These are phyloP conservation scores for Acanthopagrus latus DNA, from an alignment of 2,797 vertebrate genomes.

Conservation along the genomic window DNA sequence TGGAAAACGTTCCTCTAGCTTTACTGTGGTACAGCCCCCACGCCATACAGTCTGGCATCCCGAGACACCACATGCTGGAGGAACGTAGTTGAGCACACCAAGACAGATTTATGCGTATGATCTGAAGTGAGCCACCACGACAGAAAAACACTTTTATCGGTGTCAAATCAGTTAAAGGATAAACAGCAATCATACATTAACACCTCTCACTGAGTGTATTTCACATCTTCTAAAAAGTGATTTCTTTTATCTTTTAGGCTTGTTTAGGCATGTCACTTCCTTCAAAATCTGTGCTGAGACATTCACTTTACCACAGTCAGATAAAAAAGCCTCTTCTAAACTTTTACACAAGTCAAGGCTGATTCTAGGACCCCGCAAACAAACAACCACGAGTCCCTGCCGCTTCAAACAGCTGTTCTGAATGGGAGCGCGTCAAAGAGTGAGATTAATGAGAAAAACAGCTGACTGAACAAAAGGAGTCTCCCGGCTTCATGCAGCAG, in stretches of 20 bases:
- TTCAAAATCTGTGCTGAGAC: slow-evolving; percentile 21
- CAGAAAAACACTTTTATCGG: slow-evolving; percentile 20
- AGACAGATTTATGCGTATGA: slow-evolving; percentile 35
- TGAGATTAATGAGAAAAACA: slow-evolving; percentile 81
- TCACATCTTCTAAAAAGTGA: slow-evolving; percentile 30
- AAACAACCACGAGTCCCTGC: slow-evolving; percentile 47
- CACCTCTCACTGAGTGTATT: slow-evolving; percentile 14
- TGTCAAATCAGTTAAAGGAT: slow-evolving; percentile 1
- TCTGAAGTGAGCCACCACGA: slow-evolving; percentile 21
- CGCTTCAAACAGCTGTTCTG: slow-evolving; percentile 75
- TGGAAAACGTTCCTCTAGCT: slow-evolving; percentile 45
- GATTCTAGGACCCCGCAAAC: slow-evolving; percentile 55
- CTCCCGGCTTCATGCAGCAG: slow-evolving; percentile 31
- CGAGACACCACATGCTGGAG: slow-evolving; percentile 44
- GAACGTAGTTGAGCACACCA: slow-evolving; percentile 42
- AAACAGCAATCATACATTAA: slow-evolving; percentile 13
- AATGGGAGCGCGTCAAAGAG: slow-evolving; percentile 55
- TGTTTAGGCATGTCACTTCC: slow-evolving; percentile 56
- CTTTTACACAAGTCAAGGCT: slow-evolving; percentile 54
- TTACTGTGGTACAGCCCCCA: slow-evolving; percentile 38
- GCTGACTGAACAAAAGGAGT: slow-evolving; percentile 80
- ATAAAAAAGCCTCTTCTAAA: slow-evolving; percentile 35
- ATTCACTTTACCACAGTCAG: slow-evolving; percentile 15
- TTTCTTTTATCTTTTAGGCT: slow-evolving; percentile 41
- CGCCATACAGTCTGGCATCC: slow-evolving; percentile 52